Percentiles rank a stretch among this genome's conserved stretches.
These are phyloP conservation scores for Podilymbus podiceps DNA, from an alignment of 2,113 vertebrate genomes.

Conservation along the genomic window DNA sequence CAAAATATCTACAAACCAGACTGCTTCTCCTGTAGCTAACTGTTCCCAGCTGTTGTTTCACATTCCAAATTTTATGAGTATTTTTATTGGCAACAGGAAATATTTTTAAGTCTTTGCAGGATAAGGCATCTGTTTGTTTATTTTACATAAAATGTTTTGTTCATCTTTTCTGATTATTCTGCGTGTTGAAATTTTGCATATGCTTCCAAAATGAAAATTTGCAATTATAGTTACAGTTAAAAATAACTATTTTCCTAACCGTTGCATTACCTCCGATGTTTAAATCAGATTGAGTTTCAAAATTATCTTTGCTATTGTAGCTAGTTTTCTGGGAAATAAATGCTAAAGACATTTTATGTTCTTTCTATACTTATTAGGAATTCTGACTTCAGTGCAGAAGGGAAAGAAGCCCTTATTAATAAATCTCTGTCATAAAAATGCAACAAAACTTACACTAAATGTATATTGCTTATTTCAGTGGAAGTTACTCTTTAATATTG, in stretches of 20 bases:
- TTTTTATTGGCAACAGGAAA: slow-evolving; percentile 23
- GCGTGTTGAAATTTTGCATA: neutral
- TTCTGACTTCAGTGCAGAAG: neutral
- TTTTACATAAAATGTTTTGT: neutral
- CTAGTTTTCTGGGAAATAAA: neutral
- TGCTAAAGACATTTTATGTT: neutral
- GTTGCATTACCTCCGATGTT: neutral
- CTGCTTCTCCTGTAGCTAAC: neutral
- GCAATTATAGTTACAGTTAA: neutral
- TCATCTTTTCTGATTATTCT: neutral
- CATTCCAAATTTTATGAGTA: slow-evolving; percentile 39
- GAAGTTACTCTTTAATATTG: neutral
- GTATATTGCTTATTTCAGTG: neutral
- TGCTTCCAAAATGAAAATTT: neutral
- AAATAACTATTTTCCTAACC: neutral
- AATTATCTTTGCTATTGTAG: neutral
- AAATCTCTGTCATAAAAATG: neutral
- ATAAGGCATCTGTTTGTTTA: neutral
- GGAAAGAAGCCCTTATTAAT: neutral
- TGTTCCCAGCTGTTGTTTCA: slow-evolving; percentile 18
- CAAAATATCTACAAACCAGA: neutral
- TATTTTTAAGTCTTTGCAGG: slow-evolving; percentile 1
- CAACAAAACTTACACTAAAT: neutral
- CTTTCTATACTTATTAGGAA: neutral
- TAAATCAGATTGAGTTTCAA: neutral